Percentiles rank a stretch among this genome's conserved stretches.
phyloP scores from a whole-genome alignment of 1,140 invertebrate genomes.

The Drosophila littoralis region DNA sequence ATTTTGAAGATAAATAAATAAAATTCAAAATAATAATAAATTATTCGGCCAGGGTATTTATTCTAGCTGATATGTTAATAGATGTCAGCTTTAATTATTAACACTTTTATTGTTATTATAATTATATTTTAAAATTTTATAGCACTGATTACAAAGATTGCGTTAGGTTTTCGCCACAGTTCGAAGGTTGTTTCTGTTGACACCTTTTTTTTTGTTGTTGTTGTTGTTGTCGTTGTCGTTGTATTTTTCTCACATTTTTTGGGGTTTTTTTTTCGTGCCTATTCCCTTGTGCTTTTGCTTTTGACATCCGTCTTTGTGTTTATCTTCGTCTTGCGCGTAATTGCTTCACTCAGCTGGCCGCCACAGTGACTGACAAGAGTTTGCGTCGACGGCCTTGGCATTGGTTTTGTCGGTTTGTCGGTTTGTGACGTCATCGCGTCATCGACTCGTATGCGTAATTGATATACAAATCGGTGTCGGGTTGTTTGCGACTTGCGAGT shows the following conservation, averaged over 20 bases:
- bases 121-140: not conserved
- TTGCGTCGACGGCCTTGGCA: too few relatives aligned
- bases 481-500: not conserved
- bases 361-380: slow-evolving; percentile 56
- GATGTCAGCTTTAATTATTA: not conserved
- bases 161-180: not conserved
- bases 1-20: too few relatives aligned
- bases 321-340: not conserved
- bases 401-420: too few relatives aligned
- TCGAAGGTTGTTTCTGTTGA: slow-evolving; percentile 53
- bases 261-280: slow-evolving; percentile 3
- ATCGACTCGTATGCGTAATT: not conserved
- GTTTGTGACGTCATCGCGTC: not conserved
- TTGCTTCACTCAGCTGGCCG: not conserved
- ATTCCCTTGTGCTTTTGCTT: slow-evolving; percentile 8
- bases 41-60: too few relatives aligned
- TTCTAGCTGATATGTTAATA: slow-evolving; percentile 1
- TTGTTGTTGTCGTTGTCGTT: not conserved
- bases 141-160: not conserved
- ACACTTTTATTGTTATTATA: not conserved
- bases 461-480: not conserved
- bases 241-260: not conserved
- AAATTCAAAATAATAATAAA: too few relatives aligned
- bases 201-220: slow-evolving; percentile 43
- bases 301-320: not conserved